Base-by-base conservation (phyloP, 2,113 vertebrate species). In the Pterocles gutturalis region DNA sequence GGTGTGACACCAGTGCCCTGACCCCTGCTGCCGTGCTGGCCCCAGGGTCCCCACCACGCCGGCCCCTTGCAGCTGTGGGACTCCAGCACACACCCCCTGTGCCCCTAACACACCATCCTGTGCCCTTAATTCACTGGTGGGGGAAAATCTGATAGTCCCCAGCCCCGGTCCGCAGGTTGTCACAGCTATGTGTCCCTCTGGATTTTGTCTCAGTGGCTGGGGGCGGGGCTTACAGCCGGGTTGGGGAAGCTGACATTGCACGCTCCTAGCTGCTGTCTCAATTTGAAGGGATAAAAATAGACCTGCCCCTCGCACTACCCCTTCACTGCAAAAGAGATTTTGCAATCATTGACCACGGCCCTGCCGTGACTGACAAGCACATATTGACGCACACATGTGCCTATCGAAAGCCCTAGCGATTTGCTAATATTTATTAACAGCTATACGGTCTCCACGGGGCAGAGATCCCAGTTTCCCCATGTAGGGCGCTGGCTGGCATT, bases 291-390 rank as follows among this genome's bases (percentile, higher is more conserved):
- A 81, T 96, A 98, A 98, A 98, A 96, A 98, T 96, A 98, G 97
- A 87, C 26, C 54, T 58, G 62, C n/a, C 49, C 57, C 62, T 72
- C 2, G 6, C 18, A 3, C 43, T 57, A 28, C 38, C 60, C 90
- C 61, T 34, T 67, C 58, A 38, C 83, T 8, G 67, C 90, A 28
- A 18, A 77, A 89, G 66, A 57, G 31, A 34, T 83, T 85, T 88
- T 90, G 90, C 67, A 89, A 83, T 78, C 51, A 11, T 77, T 87
- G 58, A 64, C 34, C 53, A 5, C 2, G 31, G 81, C n/a, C 60
- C 57, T 0, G 1, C 82, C 4, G 2, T 98, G 98, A 98, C 79
- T 98, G 98, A 98, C 97, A 97, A 87, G 94, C 87, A 87, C 94
- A 98, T 87, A 85, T 88, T 98, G 97, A 83, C 38, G 8, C 53